Percentiles rank a stretch among this genome's conserved stretches.
Conservation (phyloP, 53 echinoderm and acorn worm genomes). For the Actinopyga echinites region DNA sequence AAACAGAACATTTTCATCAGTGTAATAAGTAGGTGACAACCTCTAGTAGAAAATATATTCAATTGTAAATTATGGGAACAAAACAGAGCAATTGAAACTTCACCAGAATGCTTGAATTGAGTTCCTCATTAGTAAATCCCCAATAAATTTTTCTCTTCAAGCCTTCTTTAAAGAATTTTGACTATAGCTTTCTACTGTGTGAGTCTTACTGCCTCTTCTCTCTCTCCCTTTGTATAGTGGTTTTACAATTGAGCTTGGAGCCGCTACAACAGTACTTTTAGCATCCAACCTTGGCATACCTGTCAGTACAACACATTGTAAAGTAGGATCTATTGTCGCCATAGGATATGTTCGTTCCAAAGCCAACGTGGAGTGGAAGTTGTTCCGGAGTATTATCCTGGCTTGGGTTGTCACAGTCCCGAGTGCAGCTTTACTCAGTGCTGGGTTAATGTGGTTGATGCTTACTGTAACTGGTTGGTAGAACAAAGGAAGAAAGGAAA, state of each 20-base stretch:
- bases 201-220: background rate
- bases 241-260: slow-evolving; percentile 93
- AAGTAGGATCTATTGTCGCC: slow-evolving; percentile 87
- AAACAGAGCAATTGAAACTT: too few species aligned
- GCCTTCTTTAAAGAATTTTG: background rate
- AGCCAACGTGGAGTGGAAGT: slow-evolving; percentile 76
- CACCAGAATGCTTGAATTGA: too few species aligned
- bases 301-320: slow-evolving; percentile 96
- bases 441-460: slow-evolving; percentile 68
- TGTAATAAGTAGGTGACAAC: too few species aligned
- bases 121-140: too few species aligned
- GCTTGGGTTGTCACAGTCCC: slow-evolving; percentile 92
- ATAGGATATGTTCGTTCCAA: slow-evolving; percentile 74
- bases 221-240: slow-evolving; percentile 63
- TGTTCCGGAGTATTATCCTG: slow-evolving; percentile 76
- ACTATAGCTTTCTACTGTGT: background rate
- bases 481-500: too few species aligned
- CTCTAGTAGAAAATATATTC: too few species aligned
- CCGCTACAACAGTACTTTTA: slow-evolving; percentile 81
- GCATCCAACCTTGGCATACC: slow-evolving; percentile 95
- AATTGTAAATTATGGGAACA: too few species aligned
- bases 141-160: too few species aligned
- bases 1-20: too few species aligned
- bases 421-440: slow-evolving; percentile 73
- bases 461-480: slow-evolving; percentile 36